Evolutionary conservation across 2,113 vertebrate species (phyloP), one percentile per base, ranked within the genome.

Genomic region (Fregetta grallaria): DNA sequence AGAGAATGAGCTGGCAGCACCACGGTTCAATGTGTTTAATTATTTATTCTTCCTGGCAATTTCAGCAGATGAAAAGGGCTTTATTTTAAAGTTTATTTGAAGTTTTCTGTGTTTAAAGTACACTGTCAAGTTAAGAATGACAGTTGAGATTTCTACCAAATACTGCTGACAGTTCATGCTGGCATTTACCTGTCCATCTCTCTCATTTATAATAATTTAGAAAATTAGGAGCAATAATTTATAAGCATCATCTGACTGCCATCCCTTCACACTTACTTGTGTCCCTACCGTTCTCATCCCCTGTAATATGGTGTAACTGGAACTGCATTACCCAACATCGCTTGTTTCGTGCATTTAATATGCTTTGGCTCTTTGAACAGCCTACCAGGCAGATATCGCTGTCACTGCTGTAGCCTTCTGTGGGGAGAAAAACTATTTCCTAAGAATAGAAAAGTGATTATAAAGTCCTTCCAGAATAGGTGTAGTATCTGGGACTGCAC

Each of bases 121-220:
- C 9, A 15, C 53, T 67, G 52, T 13, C n/a, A 42, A 50, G 11
- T 56, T 88, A 42, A 80, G 86, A 76, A 70, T 29, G 55, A 34
- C 3, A 47, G 15, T 4, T 70, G 61, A 80, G 32, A 36, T 77
- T 88, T 86, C 59, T 73, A 73, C 26, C 36, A 49, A 49, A 58
- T 10, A 16, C 9, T 67, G n/a, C 44, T 59, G 56, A 44, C 10
- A n/a, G 29, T 52, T 78, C 38, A 32, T 71, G 36, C 42, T 50
- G 26, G 47, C 47, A 49, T 36, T 67, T 72, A 88, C 40, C 32
- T 3, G 0, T 38, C 29, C 0, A 0, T 58, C 14, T 27, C 50
- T 61, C 63, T 50, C 38, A 20, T 2, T 49, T 18, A 8, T 36
- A 49, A 36, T 50, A 45, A 74, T 45, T 42, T 17, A 67, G 29